These are phyloP conservation scores for Panthera leo DNA, from an alignment of 2,113 vertebrate species.

Conservation along the genomic window DNA sequence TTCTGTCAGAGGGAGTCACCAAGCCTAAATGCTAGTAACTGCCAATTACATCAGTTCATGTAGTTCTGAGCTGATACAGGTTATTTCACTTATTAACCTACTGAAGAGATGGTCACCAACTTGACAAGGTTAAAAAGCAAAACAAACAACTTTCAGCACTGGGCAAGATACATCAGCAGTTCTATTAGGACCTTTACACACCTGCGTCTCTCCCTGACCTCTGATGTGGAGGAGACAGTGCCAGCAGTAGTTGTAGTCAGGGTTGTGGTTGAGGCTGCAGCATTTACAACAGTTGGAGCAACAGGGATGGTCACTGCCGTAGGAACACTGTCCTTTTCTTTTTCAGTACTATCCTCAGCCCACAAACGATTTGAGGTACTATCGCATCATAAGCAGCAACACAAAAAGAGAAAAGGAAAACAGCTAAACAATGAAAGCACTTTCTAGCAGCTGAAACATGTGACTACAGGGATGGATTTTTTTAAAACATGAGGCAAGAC, in stretches of 20 bases:
- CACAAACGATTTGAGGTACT: conserved; percentile 94
- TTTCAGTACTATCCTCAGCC: conserved; percentile 96
- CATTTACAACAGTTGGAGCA: conserved; percentile 96
- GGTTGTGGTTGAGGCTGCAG: conserved; percentile 92
- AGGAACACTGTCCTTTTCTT: conserved; percentile 95
- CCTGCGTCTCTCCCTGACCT: conserved; percentile 98
- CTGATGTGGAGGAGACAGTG: conserved; percentile 92
- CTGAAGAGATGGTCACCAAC: conserved; percentile 45
- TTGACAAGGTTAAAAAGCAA: conserved; percentile 68
- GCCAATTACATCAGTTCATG: conserved; percentile 30
- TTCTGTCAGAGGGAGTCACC: neutral
- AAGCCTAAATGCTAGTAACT: neutral
- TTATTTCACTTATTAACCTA: conserved; percentile 22
- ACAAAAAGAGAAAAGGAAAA: conserved; percentile 90
- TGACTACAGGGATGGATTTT: conserved; percentile 87
- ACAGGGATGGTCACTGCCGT: conserved; percentile 96
- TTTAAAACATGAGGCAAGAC: conserved; percentile 75
- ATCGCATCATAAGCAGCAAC: conserved; percentile 86
- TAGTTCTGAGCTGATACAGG: conserved; percentile 32
- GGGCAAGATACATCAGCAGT: conserved; percentile 70
- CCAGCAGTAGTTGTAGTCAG: conserved; percentile 92
- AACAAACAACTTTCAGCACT: conserved; percentile 45
- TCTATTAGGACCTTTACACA: conserved; percentile 86
- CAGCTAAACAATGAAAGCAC: conserved; percentile 89
- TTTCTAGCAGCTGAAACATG: conserved; percentile 85